Conservation (phyloP, 2,888 invertebrate species). For the Belgica antarctica region DNA sequence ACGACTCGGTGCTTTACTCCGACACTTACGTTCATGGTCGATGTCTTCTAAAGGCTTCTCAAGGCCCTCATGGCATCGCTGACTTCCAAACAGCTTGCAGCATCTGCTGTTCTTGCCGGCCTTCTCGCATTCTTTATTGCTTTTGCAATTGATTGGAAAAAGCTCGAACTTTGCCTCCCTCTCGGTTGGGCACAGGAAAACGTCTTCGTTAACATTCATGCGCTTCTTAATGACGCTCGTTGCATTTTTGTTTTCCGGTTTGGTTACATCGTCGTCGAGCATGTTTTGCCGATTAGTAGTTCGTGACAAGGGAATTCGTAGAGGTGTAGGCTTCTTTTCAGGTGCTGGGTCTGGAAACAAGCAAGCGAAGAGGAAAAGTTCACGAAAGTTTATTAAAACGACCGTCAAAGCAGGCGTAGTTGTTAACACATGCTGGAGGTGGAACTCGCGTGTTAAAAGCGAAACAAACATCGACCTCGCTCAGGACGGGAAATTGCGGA, state of each 20-base stretch:
- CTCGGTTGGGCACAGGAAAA: constrained; percentile 54
- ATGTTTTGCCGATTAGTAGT: constrained; percentile 53
- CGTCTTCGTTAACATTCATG: constrained; percentile 44
- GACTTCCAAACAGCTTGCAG: constrained; percentile 55
- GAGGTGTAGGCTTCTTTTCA: not conserved
- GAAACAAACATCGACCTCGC: no score
- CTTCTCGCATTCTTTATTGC: constrained; percentile 51
- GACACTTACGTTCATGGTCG: constrained; percentile 51
- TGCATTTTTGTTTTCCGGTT: constrained; percentile 45
- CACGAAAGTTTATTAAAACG: not conserved
- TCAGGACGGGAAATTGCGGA: not conserved
- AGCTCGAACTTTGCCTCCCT: constrained; percentile 55
- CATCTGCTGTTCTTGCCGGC: constrained; percentile 52
- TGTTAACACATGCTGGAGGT: no score
- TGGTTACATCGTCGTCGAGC: constrained; percentile 47
- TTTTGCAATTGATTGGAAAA: constrained; percentile 53
- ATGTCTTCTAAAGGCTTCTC: constrained; percentile 59
- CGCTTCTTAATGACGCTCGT: not conserved
- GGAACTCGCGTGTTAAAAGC: not conserved
- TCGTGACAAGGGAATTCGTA: constrained; percentile 45
- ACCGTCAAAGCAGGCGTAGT: not conserved
- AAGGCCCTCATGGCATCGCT: constrained; percentile 62
- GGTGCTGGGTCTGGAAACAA: not conserved
- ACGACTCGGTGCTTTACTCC: not conserved
- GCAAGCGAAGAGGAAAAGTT: not conserved